Percentiles rank a stretch among this genome's conserved stretches.
Conservation (phyloP, 2,888 invertebrate genomes). For the Tipula unca region DNA sequence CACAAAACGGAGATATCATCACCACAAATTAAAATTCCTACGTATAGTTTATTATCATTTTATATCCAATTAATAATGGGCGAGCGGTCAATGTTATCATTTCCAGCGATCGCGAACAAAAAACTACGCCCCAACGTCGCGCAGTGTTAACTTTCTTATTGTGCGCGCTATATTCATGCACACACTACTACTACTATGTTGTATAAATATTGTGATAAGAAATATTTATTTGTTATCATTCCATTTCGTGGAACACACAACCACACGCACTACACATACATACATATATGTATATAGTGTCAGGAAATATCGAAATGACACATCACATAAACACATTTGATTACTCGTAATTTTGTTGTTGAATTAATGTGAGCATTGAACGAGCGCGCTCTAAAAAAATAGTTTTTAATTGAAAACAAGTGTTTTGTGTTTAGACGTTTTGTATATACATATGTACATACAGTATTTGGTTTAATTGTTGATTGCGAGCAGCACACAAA, state of each 20-base stretch:
- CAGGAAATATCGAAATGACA: background rate
- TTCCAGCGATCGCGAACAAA: background rate
- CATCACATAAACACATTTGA: background rate
- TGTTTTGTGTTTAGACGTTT: background rate
- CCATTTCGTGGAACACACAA: background rate
- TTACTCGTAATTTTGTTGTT: background rate
- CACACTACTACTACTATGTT: background rate
- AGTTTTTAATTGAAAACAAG: background rate
- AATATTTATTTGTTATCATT: background rate
- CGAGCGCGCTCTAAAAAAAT: background rate
- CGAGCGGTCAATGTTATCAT: background rate
- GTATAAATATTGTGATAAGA: background rate
- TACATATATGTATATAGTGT: background rate
- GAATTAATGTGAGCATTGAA: background rate
- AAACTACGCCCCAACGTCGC: background rate
- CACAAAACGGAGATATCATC: background rate
- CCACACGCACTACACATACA: background rate
- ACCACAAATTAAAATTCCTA: constrained; percentile 8
- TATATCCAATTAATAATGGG: background rate
- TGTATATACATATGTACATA: no score
- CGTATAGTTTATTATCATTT: background rate
- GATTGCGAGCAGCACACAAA: background rate
- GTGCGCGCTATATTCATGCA: background rate
- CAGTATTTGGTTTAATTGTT: background rate
- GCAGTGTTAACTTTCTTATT: background rate